These are phyloP conservation scores for Pollenia labialis DNA, from an alignment of 2,888 invertebrate species.

Conservation along the genomic window DNA sequence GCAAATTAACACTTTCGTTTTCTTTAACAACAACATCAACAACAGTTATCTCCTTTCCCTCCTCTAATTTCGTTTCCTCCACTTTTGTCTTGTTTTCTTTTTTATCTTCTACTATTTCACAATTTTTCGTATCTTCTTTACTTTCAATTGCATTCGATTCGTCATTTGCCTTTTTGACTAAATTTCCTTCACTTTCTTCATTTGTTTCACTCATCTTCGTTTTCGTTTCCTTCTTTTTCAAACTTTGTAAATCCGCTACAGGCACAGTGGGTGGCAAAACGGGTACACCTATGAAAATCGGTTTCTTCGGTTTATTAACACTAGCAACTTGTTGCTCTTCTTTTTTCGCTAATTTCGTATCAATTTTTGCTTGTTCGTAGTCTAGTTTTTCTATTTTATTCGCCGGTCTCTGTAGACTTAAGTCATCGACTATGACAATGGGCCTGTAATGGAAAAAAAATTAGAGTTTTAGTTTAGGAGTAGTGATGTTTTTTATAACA, in stretches of 20 bases:
- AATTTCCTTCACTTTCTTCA: conserved; percentile 32
- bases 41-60: not conserved
- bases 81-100: not conserved
- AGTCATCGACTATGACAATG: conserved; percentile 82
- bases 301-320: conserved; percentile 74
- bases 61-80: not conserved
- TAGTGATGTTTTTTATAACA: conserved; percentile 12
- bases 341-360: conserved; percentile 26
- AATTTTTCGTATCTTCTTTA: conserved; percentile 34
- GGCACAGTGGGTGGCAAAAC: conserved; percentile 77
- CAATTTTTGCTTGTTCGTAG: conserved; percentile 51
- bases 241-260: conserved; percentile 69
- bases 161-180: not conserved
- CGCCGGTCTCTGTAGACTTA: conserved; percentile 76
- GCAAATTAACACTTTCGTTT: conserved; percentile 1
- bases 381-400: conserved; percentile 55
- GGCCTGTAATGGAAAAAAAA: conserved; percentile 76
- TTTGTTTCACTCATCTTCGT: conserved; percentile 55
- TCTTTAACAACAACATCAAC: not conserved
- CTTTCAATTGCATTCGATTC: conserved; percentile 38
- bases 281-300: conserved; percentile 75
- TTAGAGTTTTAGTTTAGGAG: not conserved
- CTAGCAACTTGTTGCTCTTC: not conserved
- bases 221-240: conserved; percentile 58
- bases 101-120: not conserved